Conservation (phyloP, 2,888 invertebrate species). For the Blastobasis adustella region DNA sequence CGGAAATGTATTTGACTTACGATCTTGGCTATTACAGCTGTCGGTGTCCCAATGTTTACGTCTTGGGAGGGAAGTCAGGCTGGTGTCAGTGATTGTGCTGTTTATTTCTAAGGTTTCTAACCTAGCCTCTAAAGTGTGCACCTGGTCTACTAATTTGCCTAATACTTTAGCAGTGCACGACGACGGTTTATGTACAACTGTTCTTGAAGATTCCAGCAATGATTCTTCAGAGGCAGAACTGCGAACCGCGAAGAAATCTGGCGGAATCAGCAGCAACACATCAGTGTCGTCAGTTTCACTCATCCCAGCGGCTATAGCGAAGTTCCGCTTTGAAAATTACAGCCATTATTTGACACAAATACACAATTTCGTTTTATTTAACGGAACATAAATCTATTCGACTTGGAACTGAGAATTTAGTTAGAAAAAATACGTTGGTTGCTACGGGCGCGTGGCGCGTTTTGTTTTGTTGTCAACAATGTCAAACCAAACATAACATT, state of each 20-base stretch:
- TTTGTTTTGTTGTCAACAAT: no score
- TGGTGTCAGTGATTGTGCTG: constrained; percentile 38
- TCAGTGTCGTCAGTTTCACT: constrained; percentile 86
- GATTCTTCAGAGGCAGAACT: constrained; percentile 74
- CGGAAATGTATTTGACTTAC: constrained; percentile 58
- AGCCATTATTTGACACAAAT: constrained; percentile 39
- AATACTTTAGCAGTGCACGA: constrained; percentile 66
- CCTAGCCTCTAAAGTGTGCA: constrained; percentile 76
- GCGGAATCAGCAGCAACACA: constrained; percentile 85
- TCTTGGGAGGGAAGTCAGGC: constrained; percentile 27
- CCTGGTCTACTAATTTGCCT: constrained; percentile 75
- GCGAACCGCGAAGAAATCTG: constrained; percentile 81
- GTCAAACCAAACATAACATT: no score
- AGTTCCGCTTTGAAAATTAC: constrained; percentile 17
- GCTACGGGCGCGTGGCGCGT: no score
- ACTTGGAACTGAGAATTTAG: neutral
- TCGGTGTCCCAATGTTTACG: constrained; percentile 42
- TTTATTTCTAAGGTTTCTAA: constrained; percentile 58
- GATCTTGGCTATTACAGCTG: constrained; percentile 45
- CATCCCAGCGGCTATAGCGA: constrained; percentile 45
- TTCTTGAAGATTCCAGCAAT: constrained; percentile 55
- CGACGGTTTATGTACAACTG: constrained; percentile 58
- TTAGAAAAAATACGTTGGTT: neutral
- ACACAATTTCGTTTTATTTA: neutral
- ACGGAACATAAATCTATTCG: neutral